These are phyloP conservation scores for Parascotia fuliginaria DNA, from an alignment of 2,888 invertebrate genomes.

Conservation along the genomic window DNA sequence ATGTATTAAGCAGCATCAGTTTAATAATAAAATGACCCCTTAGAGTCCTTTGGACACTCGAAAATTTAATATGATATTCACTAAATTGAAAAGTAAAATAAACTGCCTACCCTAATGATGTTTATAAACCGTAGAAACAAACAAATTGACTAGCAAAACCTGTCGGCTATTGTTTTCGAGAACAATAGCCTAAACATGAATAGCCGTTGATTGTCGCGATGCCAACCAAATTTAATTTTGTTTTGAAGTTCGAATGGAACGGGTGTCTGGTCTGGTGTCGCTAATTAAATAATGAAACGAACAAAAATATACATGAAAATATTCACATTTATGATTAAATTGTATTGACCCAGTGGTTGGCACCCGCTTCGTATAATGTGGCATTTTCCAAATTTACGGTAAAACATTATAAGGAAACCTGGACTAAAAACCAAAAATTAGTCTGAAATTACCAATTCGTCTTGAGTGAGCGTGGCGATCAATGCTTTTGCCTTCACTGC, in stretches of 20 bases:
- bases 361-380: too few relatives aligned
- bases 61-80: slow-evolving; percentile 21
- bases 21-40: slow-evolving; percentile 4
- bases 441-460: too few relatives aligned
- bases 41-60: not conserved
- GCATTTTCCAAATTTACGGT: too few relatives aligned
- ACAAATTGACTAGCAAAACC: slow-evolving; percentile 54
- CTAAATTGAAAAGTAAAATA: slow-evolving; percentile 24
- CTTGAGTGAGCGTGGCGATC: too few relatives aligned
- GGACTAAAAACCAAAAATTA: too few relatives aligned
- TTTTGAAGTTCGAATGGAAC: slow-evolving; percentile 31
- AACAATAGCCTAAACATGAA: slow-evolving; percentile 52
- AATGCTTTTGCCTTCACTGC: too few relatives aligned
- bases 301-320: not conserved
- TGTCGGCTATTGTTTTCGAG: slow-evolving; percentile 45
- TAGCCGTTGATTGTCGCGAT: slow-evolving; percentile 54
- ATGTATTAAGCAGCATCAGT: not conserved
- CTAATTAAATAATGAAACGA: slow-evolving; percentile 12
- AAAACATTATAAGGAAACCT: too few relatives aligned
- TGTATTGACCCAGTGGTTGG: too few relatives aligned
- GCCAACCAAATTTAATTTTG: slow-evolving; percentile 48
- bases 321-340: too few relatives aligned
- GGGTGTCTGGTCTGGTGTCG: slow-evolving; percentile 9
- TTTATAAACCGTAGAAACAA: slow-evolving; percentile 41
- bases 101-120: slow-evolving; percentile 41